These are phyloP conservation scores for Heliconius ethilla DNA, from an alignment of 2,888 invertebrate species.

Conservation along the genomic window DNA sequence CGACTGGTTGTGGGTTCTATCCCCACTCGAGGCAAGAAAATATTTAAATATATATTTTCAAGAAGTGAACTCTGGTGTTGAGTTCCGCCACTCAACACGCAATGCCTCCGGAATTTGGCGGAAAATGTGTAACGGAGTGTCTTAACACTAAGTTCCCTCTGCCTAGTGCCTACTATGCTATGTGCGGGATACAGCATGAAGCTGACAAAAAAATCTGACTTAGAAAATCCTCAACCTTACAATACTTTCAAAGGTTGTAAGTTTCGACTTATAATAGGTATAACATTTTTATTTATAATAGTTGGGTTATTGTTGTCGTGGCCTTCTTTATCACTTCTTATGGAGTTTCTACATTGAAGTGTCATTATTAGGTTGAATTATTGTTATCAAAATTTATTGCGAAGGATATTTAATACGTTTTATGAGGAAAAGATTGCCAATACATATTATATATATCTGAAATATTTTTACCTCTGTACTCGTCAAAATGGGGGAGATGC, in stretches of 20 bases:
- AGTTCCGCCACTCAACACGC: too few relatives aligned
- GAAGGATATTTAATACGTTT: not conserved
- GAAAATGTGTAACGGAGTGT: too few relatives aligned
- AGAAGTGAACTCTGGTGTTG: too few relatives aligned
- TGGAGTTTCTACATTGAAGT: constrained; percentile 1
- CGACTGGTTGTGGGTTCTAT: too few relatives aligned
- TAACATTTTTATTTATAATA: not conserved
- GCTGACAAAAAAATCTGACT: not conserved
- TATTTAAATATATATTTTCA: too few relatives aligned
- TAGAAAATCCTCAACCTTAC: not conserved
- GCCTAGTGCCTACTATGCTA: too few relatives aligned
- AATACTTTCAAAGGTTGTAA: not conserved
- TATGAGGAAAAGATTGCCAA: not conserved
- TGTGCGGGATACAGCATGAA: too few relatives aligned
- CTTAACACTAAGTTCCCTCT: too few relatives aligned
- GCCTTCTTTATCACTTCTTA: not conserved
- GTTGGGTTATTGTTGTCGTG: not conserved
- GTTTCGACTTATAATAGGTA: too few relatives aligned
- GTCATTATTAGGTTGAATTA: not conserved
- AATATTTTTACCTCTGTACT: not conserved
- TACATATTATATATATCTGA: not conserved
- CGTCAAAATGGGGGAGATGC: not conserved
- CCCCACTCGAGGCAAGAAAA: too few relatives aligned
- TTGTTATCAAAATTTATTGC: not conserved
- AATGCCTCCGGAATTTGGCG: too few relatives aligned